These are phyloP conservation scores for Carassius gibelio DNA, from an alignment of 2,113 vertebrate species.

Conservation along the genomic window DNA sequence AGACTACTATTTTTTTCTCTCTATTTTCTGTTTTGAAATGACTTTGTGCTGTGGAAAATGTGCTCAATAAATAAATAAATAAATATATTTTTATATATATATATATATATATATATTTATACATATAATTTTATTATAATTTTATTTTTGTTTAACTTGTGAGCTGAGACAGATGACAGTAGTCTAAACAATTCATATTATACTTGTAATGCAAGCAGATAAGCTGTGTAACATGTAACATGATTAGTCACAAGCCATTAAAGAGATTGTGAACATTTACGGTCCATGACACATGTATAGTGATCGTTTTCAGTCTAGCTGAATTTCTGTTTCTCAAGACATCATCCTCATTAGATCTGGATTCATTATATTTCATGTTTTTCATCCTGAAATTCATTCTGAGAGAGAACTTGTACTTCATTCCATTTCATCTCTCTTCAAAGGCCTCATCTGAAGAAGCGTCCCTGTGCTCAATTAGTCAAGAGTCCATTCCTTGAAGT, in stretches of 20 bases:
- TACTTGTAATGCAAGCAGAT: not conserved
- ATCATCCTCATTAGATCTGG: conserved; percentile 19
- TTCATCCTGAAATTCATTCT: conserved; percentile 11
- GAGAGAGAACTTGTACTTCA: not conserved
- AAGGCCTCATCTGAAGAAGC: not conserved
- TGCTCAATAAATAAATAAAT: not conserved
- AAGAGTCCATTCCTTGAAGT: not conserved
- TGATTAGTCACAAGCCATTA: not conserved
- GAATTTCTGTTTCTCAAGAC: not conserved
- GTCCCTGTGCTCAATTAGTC: conserved; percentile 34
- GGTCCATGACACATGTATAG: not conserved
- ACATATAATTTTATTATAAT: no score
- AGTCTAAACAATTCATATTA: not conserved
- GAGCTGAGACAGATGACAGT: not conserved
- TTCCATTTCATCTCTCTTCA: not conserved
- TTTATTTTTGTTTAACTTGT: not conserved
- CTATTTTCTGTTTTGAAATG: not conserved
- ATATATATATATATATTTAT: no score
- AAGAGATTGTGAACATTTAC: not conserved
- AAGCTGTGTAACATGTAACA: not conserved
- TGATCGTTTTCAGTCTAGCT: not conserved
- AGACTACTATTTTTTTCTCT: not conserved
- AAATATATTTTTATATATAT: no score
- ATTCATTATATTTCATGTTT: conserved; percentile 2
- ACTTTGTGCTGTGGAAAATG: not conserved